phyloP scores from a whole-genome alignment of 1,140 invertebrate genomes.

The Zophobas atratus region DNA sequence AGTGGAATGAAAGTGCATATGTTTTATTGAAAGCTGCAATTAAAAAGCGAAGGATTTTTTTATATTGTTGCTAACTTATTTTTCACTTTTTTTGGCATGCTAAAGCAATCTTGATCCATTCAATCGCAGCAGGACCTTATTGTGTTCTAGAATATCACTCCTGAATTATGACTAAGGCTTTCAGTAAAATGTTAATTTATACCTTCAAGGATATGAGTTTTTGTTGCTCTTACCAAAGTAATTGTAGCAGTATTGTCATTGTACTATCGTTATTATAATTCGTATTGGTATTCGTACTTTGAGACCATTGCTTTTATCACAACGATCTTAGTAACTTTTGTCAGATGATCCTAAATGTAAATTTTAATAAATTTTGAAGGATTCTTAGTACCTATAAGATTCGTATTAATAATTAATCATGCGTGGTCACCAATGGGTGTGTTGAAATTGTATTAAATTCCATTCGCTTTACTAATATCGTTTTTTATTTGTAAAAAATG shows the following conservation, averaged over 20 bases:
- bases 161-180: constrained; percentile 5
- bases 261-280: too few relatives aligned
- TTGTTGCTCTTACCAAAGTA: background rate
- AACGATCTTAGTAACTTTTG: too few relatives aligned
- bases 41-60: too few relatives aligned
- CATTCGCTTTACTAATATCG: background rate
- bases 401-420: background rate
- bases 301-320: too few relatives aligned
- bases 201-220: background rate
- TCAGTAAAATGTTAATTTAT: constrained; percentile 30
- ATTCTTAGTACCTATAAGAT: background rate
- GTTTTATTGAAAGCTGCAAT: too few relatives aligned
- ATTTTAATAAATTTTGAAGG: background rate
- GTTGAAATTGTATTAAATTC: background rate
- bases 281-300: too few relatives aligned
- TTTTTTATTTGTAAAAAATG: background rate
- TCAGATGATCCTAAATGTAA: too few relatives aligned
- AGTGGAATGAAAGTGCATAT: too few relatives aligned
- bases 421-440: background rate
- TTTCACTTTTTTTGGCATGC: too few relatives aligned
- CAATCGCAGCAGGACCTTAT: background rate
- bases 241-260: too few relatives aligned
- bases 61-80: too few relatives aligned
- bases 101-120: too few relatives aligned
- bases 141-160: constrained; percentile 13